Evolutionary conservation across 1,140 invertebrate species (phyloP).

Genomic region (Ladona fulva): DNA sequence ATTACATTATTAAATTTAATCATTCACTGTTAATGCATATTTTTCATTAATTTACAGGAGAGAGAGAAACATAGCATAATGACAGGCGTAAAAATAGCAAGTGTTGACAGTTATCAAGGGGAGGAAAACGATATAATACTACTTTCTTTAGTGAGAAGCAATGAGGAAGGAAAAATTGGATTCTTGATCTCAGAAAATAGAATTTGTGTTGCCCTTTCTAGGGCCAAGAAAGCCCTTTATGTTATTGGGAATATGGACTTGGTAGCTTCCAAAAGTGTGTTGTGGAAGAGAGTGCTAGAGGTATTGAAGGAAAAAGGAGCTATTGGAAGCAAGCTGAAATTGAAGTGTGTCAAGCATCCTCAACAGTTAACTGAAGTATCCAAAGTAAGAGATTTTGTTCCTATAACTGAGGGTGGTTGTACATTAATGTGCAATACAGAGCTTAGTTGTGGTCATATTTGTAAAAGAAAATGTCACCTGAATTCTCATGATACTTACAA

Average conservation of each 20-base stretch:
- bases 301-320: conserved; percentile 16
- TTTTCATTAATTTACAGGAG: conserved; percentile 44
- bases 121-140: conserved; percentile 51
- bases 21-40: conserved; percentile 42
- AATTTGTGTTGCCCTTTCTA: conserved; percentile 47
- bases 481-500: conserved; percentile 35
- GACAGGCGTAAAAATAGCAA: conserved; percentile 28
- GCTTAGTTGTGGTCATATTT: conserved; percentile 44
- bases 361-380: conserved; percentile 30
- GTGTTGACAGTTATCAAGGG: conserved; percentile 47
- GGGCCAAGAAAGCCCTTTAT: conserved; percentile 46
- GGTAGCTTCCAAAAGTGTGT: conserved; percentile 25
- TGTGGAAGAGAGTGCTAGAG: conserved; percentile 20
- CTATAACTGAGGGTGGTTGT: conserved; percentile 30
- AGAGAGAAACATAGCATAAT: conserved; percentile 30
- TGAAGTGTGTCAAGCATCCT: conserved; percentile 40
- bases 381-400: conserved; percentile 23
- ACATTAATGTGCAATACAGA: conserved; percentile 27
- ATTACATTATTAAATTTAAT: conserved; percentile 23
- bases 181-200: conserved; percentile 45
- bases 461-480: conserved; percentile 43
- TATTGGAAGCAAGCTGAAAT: conserved; percentile 2
- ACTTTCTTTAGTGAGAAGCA: conserved; percentile 46
- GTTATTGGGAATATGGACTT: conserved; percentile 45
- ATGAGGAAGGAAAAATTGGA: conserved; percentile 38